phyloP scores from a whole-genome alignment of 2,113 vertebrate species.

The Clarias gariepinus region DNA sequence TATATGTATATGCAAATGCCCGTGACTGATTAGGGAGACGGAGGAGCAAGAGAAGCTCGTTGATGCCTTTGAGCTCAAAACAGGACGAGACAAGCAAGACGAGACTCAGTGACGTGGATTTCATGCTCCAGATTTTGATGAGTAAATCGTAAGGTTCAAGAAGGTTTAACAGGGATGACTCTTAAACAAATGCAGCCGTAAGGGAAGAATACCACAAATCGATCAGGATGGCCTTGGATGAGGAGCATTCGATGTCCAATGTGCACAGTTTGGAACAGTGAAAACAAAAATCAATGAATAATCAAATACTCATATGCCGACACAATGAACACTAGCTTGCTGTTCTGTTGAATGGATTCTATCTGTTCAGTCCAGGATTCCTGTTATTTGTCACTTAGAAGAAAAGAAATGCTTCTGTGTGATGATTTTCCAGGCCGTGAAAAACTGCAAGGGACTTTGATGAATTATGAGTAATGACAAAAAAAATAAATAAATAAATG shows the following conservation, averaged over 20 bases:
- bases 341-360: slow-evolving; percentile 22
- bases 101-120: background rate
- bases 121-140: slow-evolving; percentile 16
- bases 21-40: background rate
- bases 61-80: slow-evolving; percentile 31
- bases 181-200: background rate
- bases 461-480: background rate
- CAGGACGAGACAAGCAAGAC: slow-evolving; percentile 7
- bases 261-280: background rate
- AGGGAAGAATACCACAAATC: background rate
- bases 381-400: slow-evolving; percentile 37
- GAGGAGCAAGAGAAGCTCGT: slow-evolving; percentile 14
- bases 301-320: slow-evolving; percentile 38
- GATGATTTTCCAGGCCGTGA: background rate
- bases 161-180: background rate
- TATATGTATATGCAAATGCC: background rate
- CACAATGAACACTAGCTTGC: slow-evolving; percentile 25
- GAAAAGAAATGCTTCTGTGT: slow-evolving; percentile 12
- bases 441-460: background rate
- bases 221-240: background rate
- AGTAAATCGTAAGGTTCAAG: background rate
- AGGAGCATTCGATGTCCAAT: background rate
- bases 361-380: slow-evolving; percentile 2
- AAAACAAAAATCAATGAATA: slow-evolving; percentile 24
- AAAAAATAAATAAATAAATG: background rate